Evolutionary conservation across 2,113 vertebrate genomes (phyloP).

Genomic region (Agapornis roseicollis): DNA sequence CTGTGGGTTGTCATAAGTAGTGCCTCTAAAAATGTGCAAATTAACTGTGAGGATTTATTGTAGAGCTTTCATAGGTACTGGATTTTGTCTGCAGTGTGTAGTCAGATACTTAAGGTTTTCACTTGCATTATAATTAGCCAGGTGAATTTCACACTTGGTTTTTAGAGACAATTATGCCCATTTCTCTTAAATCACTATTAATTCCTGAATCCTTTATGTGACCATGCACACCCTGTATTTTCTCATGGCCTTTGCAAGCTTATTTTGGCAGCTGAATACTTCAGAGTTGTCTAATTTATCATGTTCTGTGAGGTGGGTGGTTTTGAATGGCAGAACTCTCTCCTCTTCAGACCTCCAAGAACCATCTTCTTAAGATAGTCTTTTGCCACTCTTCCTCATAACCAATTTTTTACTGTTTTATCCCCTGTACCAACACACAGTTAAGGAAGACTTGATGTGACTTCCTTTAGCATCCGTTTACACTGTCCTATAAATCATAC

Average conservation of each 20-base stretch:
- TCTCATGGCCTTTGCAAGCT: not conserved
- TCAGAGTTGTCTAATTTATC: not conserved
- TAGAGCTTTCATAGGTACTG: not conserved
- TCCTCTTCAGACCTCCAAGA: not conserved
- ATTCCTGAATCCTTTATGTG: not conserved
- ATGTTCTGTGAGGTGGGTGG: not conserved
- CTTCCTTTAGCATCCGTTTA: slow-evolving; percentile 45
- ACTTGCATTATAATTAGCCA: not conserved
- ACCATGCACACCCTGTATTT: not conserved
- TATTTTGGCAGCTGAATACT: not conserved
- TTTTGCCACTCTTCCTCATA: not conserved
- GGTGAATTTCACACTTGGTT: not conserved
- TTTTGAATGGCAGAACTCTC: not conserved
- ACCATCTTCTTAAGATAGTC: not conserved
- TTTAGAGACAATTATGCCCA: not conserved
- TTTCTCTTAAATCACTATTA: not conserved
- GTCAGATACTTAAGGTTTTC: slow-evolving; percentile 20
- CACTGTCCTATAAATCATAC: slow-evolving; percentile 38
- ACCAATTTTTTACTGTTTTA: not conserved
- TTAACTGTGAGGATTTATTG: not conserved
- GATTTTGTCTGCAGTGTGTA: not conserved
- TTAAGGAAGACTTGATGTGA: slow-evolving; percentile 23
- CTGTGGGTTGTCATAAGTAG: not conserved
- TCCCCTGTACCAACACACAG: not conserved
- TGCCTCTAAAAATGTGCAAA: not conserved